Base-by-base conservation (phyloP, 2,797 vertebrate species). In the Scleropages formosus region DNA sequence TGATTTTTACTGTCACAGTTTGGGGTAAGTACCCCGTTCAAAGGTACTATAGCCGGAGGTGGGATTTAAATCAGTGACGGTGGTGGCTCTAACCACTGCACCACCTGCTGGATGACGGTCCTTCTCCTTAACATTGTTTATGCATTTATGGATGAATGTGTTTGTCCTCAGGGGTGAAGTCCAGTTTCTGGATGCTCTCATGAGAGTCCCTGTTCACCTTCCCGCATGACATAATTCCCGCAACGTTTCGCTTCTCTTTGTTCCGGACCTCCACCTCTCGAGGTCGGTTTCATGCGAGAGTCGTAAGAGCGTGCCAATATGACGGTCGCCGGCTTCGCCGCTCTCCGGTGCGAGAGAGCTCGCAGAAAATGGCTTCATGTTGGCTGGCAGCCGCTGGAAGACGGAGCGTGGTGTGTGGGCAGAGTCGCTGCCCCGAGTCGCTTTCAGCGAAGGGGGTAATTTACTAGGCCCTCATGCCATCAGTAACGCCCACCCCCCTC, bases 361-460 rank as follows among this genome's bases (percentile, higher is more conserved):
- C 47, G 4, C 20, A 60, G 44, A 46, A 60, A 72, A 72, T 39
- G 56, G 53, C 15, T 27, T 60, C n/a, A 59, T 59, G 70, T 72
- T 56, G 59, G 24, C 18, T 56, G 59, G 24, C 18, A 59, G 56
- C 4, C 16, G 18, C 56, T 18, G 26, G 70, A 59, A 59, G 56
- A 56, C 47, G 72, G 39, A 56, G 72, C 46, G 44, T 64, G 72
- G 61, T 74, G 46, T 74, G 73, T 74, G 72, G 72, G 39, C 56
- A 62, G 56, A 60, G 70, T 27, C 60, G 56, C 15, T 12, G 47
- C 18, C 13, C 8, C 24, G 24, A 67, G n/a, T 65, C 56, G 65
- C 46, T 60, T 49, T 44, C n/a, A n/a, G n/a, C 68, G 22, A 22
- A 61, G 64, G 44, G 22, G 56, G 58, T 60, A 26, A 68, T 75